Evolutionary conservation across 2,797 vertebrate species (phyloP), one percentile per base, ranked within the genome.

Genomic region (Discoglossus pictus): DNA sequence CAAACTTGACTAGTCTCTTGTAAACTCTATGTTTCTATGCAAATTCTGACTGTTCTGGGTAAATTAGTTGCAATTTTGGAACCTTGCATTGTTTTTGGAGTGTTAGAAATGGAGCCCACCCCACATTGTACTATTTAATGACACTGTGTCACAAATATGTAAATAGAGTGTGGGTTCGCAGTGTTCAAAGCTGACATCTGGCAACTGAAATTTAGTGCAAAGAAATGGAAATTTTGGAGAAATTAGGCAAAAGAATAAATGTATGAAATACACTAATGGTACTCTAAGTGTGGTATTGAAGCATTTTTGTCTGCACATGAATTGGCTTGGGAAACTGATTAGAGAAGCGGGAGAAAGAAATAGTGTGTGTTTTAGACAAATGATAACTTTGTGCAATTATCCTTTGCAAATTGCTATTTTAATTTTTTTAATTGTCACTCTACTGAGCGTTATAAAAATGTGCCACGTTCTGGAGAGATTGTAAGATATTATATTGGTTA

Each of bases 131-230:
- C 21, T 21, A 43, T 54, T 12, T 66, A 66, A 56, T 58, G 46
- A 25, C 40, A 46, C 21, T 36, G 44, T 48, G 63, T 66, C 53
- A 66, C 16, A 46, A 55, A 46, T 66, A 66, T 58, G 42, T 27
- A 66, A 58, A 66, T 50, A 23, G 43, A 40, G 16, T 25, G 43
- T 34, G 24, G 24, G 39, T 25, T 46, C 58, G 35, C 42, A 48
- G 13, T 25, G 31, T 39, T 38, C 53, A 66, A 66, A 66, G 64
- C 64, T 58, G 64, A 66, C 64, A 66, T 66, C 64, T 66, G 64
- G 64, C 64, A 56, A 39, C 55, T 48, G 42, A 48, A 56, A 65
- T 56, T 16, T 46, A 58, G 34, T 48, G 64, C 53, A 66, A 66
- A 58, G 64, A 66, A 24, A 66, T 66, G 64, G 39, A 66, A 66